Base-by-base conservation (phyloP, 2,888 invertebrate species). In the Cataglyphis altisquamis region DNA sequence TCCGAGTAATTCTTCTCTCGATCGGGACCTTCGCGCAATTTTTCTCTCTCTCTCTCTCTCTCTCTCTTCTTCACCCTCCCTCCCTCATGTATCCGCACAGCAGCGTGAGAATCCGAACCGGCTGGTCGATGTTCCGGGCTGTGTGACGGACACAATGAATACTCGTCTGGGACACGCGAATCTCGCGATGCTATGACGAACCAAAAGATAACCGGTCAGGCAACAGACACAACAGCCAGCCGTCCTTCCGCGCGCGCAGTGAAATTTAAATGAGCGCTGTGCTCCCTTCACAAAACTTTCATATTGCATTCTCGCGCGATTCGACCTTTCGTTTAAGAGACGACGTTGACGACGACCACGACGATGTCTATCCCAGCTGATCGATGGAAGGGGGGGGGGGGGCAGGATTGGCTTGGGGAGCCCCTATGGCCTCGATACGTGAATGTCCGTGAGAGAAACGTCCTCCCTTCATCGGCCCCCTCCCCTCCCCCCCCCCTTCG, bases 261-360 rank as follows among this genome's bases (percentile, higher is more conserved):
- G 90, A 90, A 91, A 91, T 91, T 91, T 86, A 82, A 90, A 83
- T 86, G 84, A 84, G 70, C 63, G 80, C 81, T 78, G 77, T 78
- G 77, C 87, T 91, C 90, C 90, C 91, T 88, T 90, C 91, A 83
- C 89, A 85, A 88, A 90, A 91, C 91, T 91, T 91, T 91, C 91
- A 91, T 90, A 91, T 90, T 90, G 89, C 89, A 86, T 90, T 89
- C 88, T 73, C 85, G 82, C 74, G 88, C 87, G 84, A 81, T 84
- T 87, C 90, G 90, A 90, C 90, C 90, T 90, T 90, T 90, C 90
- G 84, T 90, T 90, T 77, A 83, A 86, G 63, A 74, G 85, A 70
- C 67, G 67, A 57, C 41, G 39, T 36, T n/a, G 83, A 62, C 67
- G 68, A 68, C 60, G 82, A 62, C 68, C 60, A 72, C 10, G 73